Conservation (phyloP, 2,113 vertebrate genomes). For the Spermophilus dauricus region DNA sequence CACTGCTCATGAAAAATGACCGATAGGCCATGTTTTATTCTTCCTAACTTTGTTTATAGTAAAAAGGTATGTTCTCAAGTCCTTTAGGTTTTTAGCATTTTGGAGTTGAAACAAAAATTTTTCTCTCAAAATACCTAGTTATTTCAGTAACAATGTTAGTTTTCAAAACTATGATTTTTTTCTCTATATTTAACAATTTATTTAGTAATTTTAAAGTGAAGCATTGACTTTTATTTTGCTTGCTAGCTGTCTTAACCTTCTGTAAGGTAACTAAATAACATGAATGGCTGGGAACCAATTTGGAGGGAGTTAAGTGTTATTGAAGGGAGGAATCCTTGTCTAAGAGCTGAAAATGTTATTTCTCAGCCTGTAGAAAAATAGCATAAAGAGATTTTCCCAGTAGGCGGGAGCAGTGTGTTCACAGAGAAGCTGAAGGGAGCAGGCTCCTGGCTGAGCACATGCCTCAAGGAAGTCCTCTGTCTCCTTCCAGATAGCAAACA, state of each 20-base stretch:
- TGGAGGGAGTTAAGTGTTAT: background rate
- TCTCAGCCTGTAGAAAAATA: background rate
- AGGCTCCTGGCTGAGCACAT: background rate
- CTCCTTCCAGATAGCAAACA: background rate
- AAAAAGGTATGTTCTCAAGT: background rate
- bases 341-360: background rate
- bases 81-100: background rate
- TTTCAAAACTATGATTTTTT: background rate
- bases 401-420: background rate
- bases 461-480: background rate
- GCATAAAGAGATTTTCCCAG: background rate
- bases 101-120: background rate
- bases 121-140: background rate
- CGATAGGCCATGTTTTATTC: background rate
- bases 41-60: background rate
- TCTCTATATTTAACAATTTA: background rate
- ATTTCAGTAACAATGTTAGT: background rate
- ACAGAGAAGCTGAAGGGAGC: background rate
- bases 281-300: background rate
- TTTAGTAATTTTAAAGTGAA: background rate
- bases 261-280: background rate
- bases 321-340: background rate
- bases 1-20: background rate
- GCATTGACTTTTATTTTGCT: background rate
- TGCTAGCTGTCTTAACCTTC: background rate